Evolutionary conservation across 2,888 invertebrate species (phyloP).

Genomic region (Synanthedon formicaeformis): DNA sequence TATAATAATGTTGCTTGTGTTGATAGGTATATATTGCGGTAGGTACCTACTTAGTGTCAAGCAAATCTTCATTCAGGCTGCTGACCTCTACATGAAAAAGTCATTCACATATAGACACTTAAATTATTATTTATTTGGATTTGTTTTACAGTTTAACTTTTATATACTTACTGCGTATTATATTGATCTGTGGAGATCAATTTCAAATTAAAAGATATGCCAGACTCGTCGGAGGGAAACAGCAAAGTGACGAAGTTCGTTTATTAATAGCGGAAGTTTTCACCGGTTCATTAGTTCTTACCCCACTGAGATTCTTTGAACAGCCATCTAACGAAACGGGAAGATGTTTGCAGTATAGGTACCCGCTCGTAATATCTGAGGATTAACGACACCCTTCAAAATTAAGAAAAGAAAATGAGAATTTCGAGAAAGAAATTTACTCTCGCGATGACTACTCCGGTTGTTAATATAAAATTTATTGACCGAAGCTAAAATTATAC

Average conservation of each 20-base stretch:
- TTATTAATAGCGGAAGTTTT: conserved; percentile 22
- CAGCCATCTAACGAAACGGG: conserved; percentile 28
- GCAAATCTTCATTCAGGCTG: no score
- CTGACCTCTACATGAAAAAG: no score
- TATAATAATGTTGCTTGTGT: no score
- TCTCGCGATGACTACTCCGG: conserved; percentile 6
- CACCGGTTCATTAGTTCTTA: conserved; percentile 45
- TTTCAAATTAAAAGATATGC: neutral
- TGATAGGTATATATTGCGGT: no score
- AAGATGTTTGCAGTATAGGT: conserved; percentile 37
- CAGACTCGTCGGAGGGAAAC: neutral
- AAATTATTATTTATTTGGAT: no score
- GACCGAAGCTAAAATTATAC: conserved; percentile 51
- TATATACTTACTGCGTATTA: no score
- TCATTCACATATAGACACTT: no score
- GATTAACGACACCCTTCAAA: conserved; percentile 58
- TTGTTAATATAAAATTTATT: conserved; percentile 62
- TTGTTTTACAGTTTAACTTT: no score
- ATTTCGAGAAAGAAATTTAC: conserved; percentile 10
- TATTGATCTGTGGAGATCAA: neutral
- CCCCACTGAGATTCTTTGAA: conserved; percentile 23
- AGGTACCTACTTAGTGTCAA: no score
- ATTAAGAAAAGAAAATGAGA: conserved; percentile 51
- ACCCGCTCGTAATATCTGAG: conserved; percentile 44
- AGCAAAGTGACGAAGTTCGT: conserved; percentile 3